Base-by-base conservation (phyloP, 2,797 vertebrate genomes). In the Philypnodon macrostomus region DNA sequence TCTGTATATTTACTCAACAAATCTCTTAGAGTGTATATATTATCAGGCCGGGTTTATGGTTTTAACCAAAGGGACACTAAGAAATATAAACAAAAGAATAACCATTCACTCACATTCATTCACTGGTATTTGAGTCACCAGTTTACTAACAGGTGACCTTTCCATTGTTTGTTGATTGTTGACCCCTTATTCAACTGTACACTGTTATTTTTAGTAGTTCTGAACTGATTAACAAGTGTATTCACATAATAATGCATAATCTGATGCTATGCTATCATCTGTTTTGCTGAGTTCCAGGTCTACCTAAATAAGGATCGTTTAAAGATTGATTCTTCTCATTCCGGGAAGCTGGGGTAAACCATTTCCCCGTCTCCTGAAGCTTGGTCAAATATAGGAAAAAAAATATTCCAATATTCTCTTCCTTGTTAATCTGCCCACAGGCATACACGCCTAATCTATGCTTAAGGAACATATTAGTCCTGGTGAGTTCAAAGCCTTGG, bases 1-100 rank as follows among this genome's bases (percentile, higher is more conserved):
- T 52, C 26, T 31, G 68, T 63, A 29, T 80, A 71, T 79, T 81
- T 76, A 50, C 13, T 45, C 7, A 55, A 41, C 18, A 61, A 70
- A 75, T 70, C 58, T 68, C 56, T 18, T 18, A 3, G 24, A 41
- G 58, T 24, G 63, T 53, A 30, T 24, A 33, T 15, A 7, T 62
- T 58, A 62, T 60, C 42, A 29, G 27, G 38, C 19, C 37, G 36
- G 18, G 19, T 49, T 40, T 13, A 42, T n/a, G 41, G 13, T 33
- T 48, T 51, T 35, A 38, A 46, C 57, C 35, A 17, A 11, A 27
- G 41, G 53, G 46, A 27, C 18, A 37, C 21, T 1, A 1, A n/a
- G 11, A n/a, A n/a, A n/a, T 41, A n/a, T 70, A 50, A 59, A 36
- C 34, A 62, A 23, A 12, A 47, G 18, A 33, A 52, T 24, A n/a